Conservation (phyloP, 2,113 vertebrate genomes). For the Caranx melampygus region DNA sequence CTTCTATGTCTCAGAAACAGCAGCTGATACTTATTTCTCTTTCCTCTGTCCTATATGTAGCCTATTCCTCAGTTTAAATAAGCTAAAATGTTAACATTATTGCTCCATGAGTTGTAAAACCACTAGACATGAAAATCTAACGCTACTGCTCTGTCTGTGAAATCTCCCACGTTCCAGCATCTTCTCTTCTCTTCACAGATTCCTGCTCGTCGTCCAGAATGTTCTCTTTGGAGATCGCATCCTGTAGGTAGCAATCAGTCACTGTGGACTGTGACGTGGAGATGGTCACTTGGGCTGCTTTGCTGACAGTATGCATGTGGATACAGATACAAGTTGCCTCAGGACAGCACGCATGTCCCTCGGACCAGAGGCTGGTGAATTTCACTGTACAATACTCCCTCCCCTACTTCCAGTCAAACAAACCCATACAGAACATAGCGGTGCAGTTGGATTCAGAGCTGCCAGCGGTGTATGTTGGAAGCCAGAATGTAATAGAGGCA, state of each 20-base stretch:
- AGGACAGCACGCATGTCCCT: slow-evolving; percentile 79
- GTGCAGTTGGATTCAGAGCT: slow-evolving; percentile 14
- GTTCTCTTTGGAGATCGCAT: slow-evolving; percentile 51
- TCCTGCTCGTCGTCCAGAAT: slow-evolving; percentile 64
- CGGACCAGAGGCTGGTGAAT: slow-evolving; percentile 73
- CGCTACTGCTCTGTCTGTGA: slow-evolving; percentile 22
- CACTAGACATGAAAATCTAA: slow-evolving; percentile 7
- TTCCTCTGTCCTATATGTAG: background rate
- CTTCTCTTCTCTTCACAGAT: slow-evolving; percentile 59
- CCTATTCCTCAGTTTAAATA: slow-evolving; percentile 32
- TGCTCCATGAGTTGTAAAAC: background rate
- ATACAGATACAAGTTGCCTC: slow-evolving; percentile 69
- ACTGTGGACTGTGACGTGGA: slow-evolving; percentile 69
- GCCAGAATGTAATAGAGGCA: slow-evolving; percentile 87
- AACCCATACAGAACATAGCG: slow-evolving; percentile 87
- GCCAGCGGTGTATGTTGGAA: slow-evolving; percentile 85
- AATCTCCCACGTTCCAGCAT: slow-evolving; percentile 42
- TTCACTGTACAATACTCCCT: slow-evolving; percentile 85
- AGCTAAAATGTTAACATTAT: slow-evolving; percentile 39
- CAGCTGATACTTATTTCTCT: background rate
- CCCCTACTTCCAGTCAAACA: slow-evolving; percentile 77
- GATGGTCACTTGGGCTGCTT: slow-evolving; percentile 77
- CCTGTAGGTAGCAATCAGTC: slow-evolving; percentile 69
- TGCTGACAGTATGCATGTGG: slow-evolving; percentile 80
- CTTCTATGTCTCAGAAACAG: background rate